These are phyloP conservation scores for Agrotis puta DNA, from an alignment of 2,888 invertebrate species.

Conservation along the genomic window DNA sequence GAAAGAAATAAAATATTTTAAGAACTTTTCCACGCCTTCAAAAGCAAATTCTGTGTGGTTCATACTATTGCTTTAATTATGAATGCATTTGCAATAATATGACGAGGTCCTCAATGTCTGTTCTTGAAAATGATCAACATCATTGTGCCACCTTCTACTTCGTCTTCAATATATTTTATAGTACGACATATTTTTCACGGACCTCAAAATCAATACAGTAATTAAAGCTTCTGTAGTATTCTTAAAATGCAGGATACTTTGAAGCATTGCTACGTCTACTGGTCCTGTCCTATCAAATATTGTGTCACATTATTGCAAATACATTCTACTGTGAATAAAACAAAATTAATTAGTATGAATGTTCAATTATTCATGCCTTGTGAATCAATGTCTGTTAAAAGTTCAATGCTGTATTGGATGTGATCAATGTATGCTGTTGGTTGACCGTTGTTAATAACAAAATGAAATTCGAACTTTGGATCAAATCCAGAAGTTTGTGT, in stretches of 20 bases:
- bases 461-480: background rate
- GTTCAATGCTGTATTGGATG: constrained; percentile 59
- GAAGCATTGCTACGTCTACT: background rate
- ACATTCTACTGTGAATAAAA: constrained; percentile 30
- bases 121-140: background rate
- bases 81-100: constrained; percentile 32
- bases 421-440: constrained; percentile 67
- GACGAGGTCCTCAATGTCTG: too few species aligned
- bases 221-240: too few species aligned
- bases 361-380: constrained; percentile 14
- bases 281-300: too few species aligned
- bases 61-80: background rate
- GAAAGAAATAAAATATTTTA: background rate
- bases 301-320: constrained; percentile 26
- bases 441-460: constrained; percentile 14
- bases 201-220: too few species aligned
- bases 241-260: too few species aligned
- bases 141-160: too few species aligned
- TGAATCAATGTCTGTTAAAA: constrained; percentile 34
- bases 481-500: background rate
- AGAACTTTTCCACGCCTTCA: constrained; percentile 38
- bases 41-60: constrained; percentile 9
- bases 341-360: constrained; percentile 34
- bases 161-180: too few species aligned
- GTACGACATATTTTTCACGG: too few species aligned